Conservation (phyloP, 2,888 invertebrate species). For the Bugulina stolonifera region DNA sequence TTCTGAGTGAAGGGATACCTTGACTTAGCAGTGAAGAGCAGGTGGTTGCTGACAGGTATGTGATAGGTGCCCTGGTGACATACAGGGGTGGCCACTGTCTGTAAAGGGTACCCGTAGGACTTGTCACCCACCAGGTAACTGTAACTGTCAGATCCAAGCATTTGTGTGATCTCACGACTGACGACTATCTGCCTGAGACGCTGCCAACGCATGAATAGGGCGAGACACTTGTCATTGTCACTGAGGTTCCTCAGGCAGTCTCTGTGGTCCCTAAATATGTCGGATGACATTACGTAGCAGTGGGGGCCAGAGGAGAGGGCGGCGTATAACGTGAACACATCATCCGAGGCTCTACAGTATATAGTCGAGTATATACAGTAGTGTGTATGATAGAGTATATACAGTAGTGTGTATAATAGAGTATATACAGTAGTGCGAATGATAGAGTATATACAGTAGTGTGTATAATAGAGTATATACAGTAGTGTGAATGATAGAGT, state of each 20-base stretch:
- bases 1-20: not conserved
- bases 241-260: too few species aligned
- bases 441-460: too few species aligned
- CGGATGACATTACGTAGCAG: constrained; percentile 1
- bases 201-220: not conserved
- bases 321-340: constrained; percentile 18
- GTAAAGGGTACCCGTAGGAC: not conserved
- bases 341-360: not conserved
- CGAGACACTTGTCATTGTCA: not conserved
- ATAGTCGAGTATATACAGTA: too few species aligned
- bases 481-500: too few species aligned
- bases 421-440: too few species aligned
- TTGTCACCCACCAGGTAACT: not conserved
- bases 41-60: not conserved
- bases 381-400: too few species aligned
- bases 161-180: not conserved
- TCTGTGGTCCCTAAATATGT: not conserved
- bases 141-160: not conserved
- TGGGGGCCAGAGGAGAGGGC: not conserved
- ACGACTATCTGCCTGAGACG: not conserved
- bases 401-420: too few species aligned
- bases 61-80: not conserved
- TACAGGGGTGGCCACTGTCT: not conserved
- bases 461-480: too few species aligned
- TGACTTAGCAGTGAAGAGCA: not conserved